phyloP scores from a whole-genome alignment of 2,888 invertebrate genomes.

The Pyrrhia umbra region DNA sequence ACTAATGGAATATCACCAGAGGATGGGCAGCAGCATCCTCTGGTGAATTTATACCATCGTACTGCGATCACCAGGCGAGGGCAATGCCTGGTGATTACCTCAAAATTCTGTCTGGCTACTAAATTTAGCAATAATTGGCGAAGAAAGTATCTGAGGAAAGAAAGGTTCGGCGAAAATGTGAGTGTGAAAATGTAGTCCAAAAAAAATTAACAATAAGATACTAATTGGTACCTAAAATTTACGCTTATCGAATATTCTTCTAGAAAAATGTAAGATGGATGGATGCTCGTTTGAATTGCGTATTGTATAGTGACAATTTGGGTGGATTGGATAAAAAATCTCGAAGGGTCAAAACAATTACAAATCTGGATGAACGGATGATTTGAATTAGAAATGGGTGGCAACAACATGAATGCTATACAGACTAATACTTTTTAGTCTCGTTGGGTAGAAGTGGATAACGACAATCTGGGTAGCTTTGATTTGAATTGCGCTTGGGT shows the following conservation, averaged over 20 bases:
- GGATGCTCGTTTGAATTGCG: no score
- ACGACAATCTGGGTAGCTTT: background rate
- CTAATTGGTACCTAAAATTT: no score
- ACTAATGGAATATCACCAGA: constrained; percentile 18
- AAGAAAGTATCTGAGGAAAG: background rate
- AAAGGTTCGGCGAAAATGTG: background rate
- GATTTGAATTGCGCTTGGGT: background rate
- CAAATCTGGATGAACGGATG: no score
- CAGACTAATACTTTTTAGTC: background rate
- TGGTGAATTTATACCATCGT: constrained; percentile 4
- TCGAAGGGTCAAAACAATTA: no score
- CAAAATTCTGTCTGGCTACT: constrained; percentile 17
- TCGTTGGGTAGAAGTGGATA: constrained; percentile 2
- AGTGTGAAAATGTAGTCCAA: background rate
- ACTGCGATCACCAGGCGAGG: constrained; percentile 33
- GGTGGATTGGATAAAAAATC: no score
- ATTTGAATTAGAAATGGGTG: no score
- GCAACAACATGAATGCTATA: background rate
- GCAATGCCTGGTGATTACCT: constrained; percentile 17
- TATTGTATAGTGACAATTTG: no score
- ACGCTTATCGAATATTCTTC: no score
- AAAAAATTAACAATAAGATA: no score
- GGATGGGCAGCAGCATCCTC: constrained; percentile 39
- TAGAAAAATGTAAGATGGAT: no score
- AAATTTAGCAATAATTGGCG: background rate